Conservation (phyloP, 2,113 vertebrate species). For the Corythornis cristatus region DNA sequence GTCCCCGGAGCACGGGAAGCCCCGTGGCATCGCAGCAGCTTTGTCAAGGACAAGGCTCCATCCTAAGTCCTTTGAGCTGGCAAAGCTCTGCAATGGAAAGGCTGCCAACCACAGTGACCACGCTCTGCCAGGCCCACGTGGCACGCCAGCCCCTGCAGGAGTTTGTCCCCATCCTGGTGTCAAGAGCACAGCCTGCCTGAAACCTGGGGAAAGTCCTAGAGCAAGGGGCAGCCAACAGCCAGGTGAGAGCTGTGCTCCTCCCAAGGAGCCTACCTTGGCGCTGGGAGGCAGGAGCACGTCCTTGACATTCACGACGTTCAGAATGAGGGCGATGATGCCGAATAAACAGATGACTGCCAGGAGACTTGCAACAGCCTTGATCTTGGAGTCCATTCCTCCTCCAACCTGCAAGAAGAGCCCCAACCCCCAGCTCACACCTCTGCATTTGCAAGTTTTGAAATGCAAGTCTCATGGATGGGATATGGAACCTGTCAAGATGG, state of each 20-base stretch:
- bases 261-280: constrained; percentile 46
- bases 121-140: constrained; percentile 79
- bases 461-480: not conserved
- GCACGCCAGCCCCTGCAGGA: constrained; percentile 62
- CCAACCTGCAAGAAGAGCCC: constrained; percentile 37
- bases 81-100: not conserved
- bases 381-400: constrained; percentile 41
- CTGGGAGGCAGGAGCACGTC: constrained; percentile 23
- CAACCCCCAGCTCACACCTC: not conserved
- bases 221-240: not conserved
- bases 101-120: constrained; percentile 22
- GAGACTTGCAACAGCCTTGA: not conserved
- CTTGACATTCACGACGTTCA: constrained; percentile 20
- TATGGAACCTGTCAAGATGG: not conserved
- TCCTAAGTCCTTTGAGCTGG: not conserved
- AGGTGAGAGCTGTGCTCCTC: not conserved
- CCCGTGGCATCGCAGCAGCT: not conserved
- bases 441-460: not conserved
- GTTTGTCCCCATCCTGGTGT: not conserved
- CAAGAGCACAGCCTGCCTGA: not conserved
- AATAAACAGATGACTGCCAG: constrained; percentile 4
- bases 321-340: constrained; percentile 58
- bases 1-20: not conserved
- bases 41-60: not conserved
- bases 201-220: not conserved